Base-by-base conservation (phyloP, 2,797 vertebrate genomes). In the Lepus townsendii region DNA sequence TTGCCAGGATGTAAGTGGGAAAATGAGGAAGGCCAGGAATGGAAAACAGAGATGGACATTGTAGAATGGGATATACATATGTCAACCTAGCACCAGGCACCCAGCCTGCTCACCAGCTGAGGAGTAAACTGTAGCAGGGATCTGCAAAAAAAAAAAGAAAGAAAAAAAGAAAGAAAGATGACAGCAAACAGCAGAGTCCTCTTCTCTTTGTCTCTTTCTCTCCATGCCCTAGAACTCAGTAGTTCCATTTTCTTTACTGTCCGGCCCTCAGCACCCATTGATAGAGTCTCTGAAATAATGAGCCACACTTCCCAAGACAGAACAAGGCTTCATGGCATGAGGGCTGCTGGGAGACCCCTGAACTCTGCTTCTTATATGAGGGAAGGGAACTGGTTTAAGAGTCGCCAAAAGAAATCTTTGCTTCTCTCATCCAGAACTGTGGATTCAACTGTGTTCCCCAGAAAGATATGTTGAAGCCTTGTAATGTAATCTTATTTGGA, bases 171-270 rank as follows among this genome's bases (percentile, higher is more conserved):
- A 42, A 1, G 32, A 19, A 3, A 42, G 17, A 27, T 24, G 35
- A 6, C 12, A 54, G 38, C 16, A 4, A 9, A 22, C 72, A 13
- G 54, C 0, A 0, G 27, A 13, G 4, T 1, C 19, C 20, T n/a
- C 84, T 16, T 7, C 4, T 62, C 75, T 75, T 19, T 5, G 22
- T 57, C 5, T 4, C 12, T 32, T 4, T 3, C 11, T 26, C 26
- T 60, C 38, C 27, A 26, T 13, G 19, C 32, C 6, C 86, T n/a
- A 20, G 42, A 47, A 66, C 26, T 52, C 72, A 30, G 35, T 27
- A 69, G 50, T 35, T 10, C 27, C 5, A 5, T 50, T 85, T 77
- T 72, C 42, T 13, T 47, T 86, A 65, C 80, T 38, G 60, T 62
- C 60, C 38, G 24, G 19, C 24, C 42, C 75, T 63, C 35, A 63